A percentile compares a stretch with the other conserved stretches of the same genome.
These are phyloP conservation scores for Ecliptopera silaceata DNA, from an alignment of 2,888 invertebrate genomes.

Conservation along the genomic window DNA sequence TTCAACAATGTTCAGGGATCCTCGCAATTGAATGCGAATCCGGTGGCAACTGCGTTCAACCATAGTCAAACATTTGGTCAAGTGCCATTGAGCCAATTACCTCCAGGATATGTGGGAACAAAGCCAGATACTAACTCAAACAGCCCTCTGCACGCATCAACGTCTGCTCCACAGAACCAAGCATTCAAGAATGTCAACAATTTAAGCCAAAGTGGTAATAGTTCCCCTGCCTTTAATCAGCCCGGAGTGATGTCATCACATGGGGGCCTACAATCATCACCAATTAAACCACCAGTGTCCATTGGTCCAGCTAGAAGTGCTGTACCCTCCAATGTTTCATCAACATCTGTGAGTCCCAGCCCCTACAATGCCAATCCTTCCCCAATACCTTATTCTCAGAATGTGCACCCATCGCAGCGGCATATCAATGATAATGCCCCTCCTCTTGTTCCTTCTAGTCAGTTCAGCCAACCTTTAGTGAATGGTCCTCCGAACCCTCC, in stretches of 20 bases:
- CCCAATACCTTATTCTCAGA: constrained; percentile 54
- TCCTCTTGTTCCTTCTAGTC: constrained; percentile 74
- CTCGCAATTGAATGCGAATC: constrained; percentile 56
- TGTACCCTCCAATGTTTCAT: constrained; percentile 48
- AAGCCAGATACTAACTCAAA: constrained; percentile 74
- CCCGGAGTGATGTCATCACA: constrained; percentile 56
- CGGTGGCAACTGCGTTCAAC: constrained; percentile 50
- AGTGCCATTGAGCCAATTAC: constrained; percentile 60
- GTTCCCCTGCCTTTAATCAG: constrained; percentile 74
- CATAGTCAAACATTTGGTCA: constrained; percentile 59
- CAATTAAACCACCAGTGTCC: constrained; percentile 49
- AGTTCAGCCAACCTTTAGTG: constrained; percentile 59
- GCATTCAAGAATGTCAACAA: constrained; percentile 59
- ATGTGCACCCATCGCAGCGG: constrained; percentile 50
- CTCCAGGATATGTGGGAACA: constrained; percentile 55
- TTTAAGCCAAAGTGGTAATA: constrained; percentile 67
- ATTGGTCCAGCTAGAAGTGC: constrained; percentile 40
- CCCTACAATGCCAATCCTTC: constrained; percentile 52
- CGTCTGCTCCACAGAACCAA: constrained; percentile 47
- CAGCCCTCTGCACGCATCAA: constrained; percentile 55
- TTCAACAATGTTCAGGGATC: constrained; percentile 61
- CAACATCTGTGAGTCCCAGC: constrained; percentile 51
- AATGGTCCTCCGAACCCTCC: constrained; percentile 68
- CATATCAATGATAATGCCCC: constrained; percentile 77
- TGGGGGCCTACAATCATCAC: constrained; percentile 58